Conservation (phyloP, 2,113 vertebrate genomes). For the Ceuthmochares aereus region DNA sequence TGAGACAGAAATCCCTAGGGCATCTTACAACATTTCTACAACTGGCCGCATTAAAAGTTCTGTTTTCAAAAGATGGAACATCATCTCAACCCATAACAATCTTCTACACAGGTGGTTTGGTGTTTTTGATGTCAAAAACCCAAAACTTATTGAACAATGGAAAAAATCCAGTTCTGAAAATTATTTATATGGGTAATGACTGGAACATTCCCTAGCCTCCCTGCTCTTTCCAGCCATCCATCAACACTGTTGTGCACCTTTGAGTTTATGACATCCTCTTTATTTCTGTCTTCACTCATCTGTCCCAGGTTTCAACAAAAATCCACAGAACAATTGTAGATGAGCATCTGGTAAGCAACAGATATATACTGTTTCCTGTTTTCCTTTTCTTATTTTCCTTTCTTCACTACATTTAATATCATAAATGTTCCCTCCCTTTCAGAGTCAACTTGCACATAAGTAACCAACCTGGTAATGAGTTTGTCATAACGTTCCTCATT, state of each 20-base stretch:
- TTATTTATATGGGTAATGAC: neutral
- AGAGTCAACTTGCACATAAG: neutral
- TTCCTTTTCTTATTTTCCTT: neutral
- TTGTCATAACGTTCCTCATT: neutral
- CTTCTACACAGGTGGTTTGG: neutral
- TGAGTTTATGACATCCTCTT: neutral
- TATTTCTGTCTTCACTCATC: neutral
- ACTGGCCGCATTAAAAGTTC: neutral
- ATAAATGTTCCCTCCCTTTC: neutral
- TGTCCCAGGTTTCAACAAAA: neutral
- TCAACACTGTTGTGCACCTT: neutral
- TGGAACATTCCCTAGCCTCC: neutral
- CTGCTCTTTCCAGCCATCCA: neutral
- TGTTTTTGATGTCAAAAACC: neutral
- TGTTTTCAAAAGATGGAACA: neutral
- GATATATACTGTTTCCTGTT: neutral
- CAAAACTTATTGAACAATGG: neutral
- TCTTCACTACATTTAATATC: neutral
- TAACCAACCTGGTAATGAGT: neutral
- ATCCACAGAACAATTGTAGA: neutral
- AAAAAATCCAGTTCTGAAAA: neutral
- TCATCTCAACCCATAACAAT: neutral
- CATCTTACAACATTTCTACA: neutral
- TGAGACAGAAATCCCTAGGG: neutral
- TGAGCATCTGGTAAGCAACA: neutral